A percentile compares a stretch with the other conserved stretches of the same genome.
Evolutionary conservation across 1,140 invertebrate species (phyloP).

Genomic region (Macrocentrus cingulum): DNA sequence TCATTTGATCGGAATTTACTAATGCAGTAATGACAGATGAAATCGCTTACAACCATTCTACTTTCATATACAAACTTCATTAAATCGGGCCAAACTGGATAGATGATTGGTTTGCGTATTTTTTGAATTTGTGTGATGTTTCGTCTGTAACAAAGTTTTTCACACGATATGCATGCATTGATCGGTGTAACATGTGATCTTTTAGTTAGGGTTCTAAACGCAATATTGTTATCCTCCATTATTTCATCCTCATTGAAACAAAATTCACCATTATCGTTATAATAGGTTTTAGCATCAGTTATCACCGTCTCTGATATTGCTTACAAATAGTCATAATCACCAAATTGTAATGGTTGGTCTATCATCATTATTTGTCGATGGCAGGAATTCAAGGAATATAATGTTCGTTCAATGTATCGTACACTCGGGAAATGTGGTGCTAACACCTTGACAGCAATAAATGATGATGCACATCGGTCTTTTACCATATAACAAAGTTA

Average conservation of each 20-base stretch:
- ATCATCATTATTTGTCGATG: constrained; percentile 2
- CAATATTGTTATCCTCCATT: background rate
- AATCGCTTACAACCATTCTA: constrained; percentile 21
- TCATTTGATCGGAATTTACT: constrained; percentile 19
- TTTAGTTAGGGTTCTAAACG: constrained; percentile 13
- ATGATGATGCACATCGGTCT: constrained; percentile 1
- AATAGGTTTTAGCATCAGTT: background rate
- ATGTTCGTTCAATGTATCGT: constrained; percentile 10
- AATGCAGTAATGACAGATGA: constrained; percentile 31
- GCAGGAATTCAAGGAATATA: constrained; percentile 1
- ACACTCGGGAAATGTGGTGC: constrained; percentile 22
- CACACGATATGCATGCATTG: constrained; percentile 20
- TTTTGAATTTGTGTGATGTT: background rate
- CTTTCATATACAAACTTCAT: constrained; percentile 12
- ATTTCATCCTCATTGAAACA: constrained; percentile 18
- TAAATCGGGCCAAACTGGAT: constrained; percentile 3
- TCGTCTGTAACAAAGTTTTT: constrained; percentile 13
- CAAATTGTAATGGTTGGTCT: constrained; percentile 15
- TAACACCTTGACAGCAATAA: constrained; percentile 14
- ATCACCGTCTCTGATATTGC: constrained; percentile 5
- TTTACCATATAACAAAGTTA: background rate
- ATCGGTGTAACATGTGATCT: constrained; percentile 10
- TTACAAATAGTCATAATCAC: background rate
- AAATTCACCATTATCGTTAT: background rate
- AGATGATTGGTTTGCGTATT: background rate